Percentiles rank a stretch among this genome's conserved stretches.
Evolutionary conservation across 2,888 invertebrate species (phyloP).

Genomic region (Oeneis ivallda): DNA sequence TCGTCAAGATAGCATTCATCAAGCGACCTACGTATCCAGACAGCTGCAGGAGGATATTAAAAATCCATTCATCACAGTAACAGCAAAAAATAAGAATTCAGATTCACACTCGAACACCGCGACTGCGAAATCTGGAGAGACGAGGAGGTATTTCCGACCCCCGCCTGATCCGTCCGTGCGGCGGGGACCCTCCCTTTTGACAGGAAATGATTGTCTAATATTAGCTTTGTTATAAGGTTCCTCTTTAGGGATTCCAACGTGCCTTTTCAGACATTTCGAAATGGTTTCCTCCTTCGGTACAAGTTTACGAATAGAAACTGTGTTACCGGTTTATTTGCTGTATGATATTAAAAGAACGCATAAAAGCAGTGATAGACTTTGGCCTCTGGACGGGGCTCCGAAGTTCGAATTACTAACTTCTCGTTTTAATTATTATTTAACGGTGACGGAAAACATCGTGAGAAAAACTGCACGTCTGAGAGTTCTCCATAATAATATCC

Average conservation of each 20-base stretch:
- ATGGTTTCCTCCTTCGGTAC: slow-evolving; percentile 29
- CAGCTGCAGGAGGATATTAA: slow-evolving; percentile 76
- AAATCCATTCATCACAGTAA: slow-evolving; percentile 74
- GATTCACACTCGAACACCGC: slow-evolving; percentile 75
- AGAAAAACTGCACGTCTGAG: no score
- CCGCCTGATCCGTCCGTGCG: slow-evolving; percentile 55
- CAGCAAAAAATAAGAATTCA: slow-evolving; percentile 74
- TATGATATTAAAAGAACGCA: background rate
- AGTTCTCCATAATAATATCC: no score
- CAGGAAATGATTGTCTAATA: slow-evolving; percentile 82
- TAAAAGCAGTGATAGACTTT: background rate
- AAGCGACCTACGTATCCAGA: slow-evolving; percentile 52
- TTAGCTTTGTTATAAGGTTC: slow-evolving; percentile 80
- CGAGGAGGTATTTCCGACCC: slow-evolving; percentile 69
- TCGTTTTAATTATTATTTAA: no score
- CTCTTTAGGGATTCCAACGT: slow-evolving; percentile 66
- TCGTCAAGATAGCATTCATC: slow-evolving; percentile 53
- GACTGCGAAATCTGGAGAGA: slow-evolving; percentile 74
- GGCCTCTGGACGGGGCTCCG: no score
- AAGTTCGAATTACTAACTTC: no score
- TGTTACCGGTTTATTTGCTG: background rate
- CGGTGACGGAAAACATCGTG: no score
- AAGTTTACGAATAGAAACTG: slow-evolving; percentile 20
- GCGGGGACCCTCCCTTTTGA: slow-evolving; percentile 71
- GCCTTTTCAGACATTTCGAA: slow-evolving; percentile 41